Evolutionary conservation across 1,140 invertebrate genomes (phyloP), one percentile per base, ranked within the genome.

Genomic region (Rhyzopertha dominica): DNA sequence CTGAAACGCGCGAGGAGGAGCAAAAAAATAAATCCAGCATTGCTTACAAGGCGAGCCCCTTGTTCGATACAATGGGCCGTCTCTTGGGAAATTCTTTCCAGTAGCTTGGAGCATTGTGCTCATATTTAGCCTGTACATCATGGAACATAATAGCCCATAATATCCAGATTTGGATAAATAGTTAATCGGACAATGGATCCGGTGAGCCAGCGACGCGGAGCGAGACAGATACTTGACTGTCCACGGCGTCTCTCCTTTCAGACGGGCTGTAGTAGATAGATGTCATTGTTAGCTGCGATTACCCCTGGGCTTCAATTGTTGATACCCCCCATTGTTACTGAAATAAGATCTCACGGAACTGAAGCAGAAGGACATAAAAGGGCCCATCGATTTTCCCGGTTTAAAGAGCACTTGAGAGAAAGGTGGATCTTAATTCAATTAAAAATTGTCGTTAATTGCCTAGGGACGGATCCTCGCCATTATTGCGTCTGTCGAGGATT

Each of bases 291-390:
- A 54, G 48, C 43, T 49, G 20, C 59, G 54, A 62, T 62, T 62
- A 59, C 59, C 57, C 59, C 38, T 54, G 57, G 57, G 56, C 59
- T 62, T 62, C 57, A 54, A 58, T 62, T 62, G 57, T 59, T 62
- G 53, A 55, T 56, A 32, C 32, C 18, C 43, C 23, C 24, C 34
- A 47, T 50, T 54, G 49, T 50, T 49, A 40, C 41, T 32, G 45
- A 48, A 52, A 52, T 52, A 52, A 52, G 45, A 48, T 52, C 38
- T 40, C 31, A 24, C 25, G 10, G 16, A 24, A 43, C 26, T 23
- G 42, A 35, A 24, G 29, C 30, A 31, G n/a, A 16, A 23, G 17
- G 9, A 43, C 41, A 25, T 28, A 26, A 35, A 12, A 30, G 26
- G 17, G 36, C 30, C 32, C 16, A 43, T 25, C 19, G 17, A 14